These are phyloP conservation scores for Idaea dimidiata DNA, from an alignment of 2,888 invertebrate species.

Conservation along the genomic window DNA sequence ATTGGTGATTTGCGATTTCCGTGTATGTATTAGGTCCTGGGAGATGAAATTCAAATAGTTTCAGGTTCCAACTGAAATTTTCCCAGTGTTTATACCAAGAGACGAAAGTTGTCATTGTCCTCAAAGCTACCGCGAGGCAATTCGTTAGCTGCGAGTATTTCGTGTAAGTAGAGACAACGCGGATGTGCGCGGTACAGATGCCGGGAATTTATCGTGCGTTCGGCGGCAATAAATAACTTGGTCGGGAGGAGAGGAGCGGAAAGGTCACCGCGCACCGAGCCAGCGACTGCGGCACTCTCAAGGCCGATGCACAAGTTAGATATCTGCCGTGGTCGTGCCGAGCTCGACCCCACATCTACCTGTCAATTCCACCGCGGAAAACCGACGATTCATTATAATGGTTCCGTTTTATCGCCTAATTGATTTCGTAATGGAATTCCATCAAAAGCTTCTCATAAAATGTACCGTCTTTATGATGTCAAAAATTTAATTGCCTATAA, in stretches of 20 bases:
- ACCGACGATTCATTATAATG: constrained; percentile 25
- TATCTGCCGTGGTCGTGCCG: constrained; percentile 53
- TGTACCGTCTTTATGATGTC: background rate
- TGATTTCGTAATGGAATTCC: constrained; percentile 8
- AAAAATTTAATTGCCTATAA: background rate
- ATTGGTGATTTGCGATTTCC: constrained; percentile 24
- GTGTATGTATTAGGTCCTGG: background rate
- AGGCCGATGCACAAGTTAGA: constrained; percentile 69
- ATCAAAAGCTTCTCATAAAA: background rate
- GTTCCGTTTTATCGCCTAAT: constrained; percentile 17
- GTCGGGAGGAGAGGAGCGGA: constrained; percentile 54
- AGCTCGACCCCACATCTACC: constrained; percentile 60
- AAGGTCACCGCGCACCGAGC: constrained; percentile 50
- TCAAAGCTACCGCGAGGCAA: constrained; percentile 43
- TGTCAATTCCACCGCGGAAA: constrained; percentile 37
- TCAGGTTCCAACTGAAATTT: background rate
- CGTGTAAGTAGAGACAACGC: constrained; percentile 50
- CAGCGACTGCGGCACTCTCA: constrained; percentile 53
- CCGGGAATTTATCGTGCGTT: constrained; percentile 61
- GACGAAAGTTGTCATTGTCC: constrained; percentile 33
- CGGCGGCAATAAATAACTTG: constrained; percentile 62
- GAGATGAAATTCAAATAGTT: background rate
- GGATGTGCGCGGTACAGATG: constrained; percentile 61
- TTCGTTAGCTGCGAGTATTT: constrained; percentile 38
- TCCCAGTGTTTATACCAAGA: constrained; percentile 7